phyloP scores from a whole-genome alignment of 37 sponge, comb jelly and placozoan genomes.

The Cladorhizidae sp. region DNA sequence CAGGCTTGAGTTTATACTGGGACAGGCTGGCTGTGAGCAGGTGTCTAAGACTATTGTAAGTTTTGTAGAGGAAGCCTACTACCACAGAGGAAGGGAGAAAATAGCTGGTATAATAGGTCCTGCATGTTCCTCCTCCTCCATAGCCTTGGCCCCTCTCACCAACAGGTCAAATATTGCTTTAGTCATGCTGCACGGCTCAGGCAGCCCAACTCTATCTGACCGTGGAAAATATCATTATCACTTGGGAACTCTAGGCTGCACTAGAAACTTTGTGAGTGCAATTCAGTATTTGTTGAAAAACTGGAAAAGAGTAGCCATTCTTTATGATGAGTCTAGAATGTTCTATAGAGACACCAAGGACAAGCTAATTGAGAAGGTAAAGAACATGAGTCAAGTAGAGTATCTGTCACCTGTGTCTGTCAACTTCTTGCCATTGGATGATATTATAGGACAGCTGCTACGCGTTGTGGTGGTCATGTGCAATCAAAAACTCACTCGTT shows the following conservation, averaged over 20 bases:
- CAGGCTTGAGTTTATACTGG: conserved; percentile 23
- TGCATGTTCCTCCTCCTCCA: conserved; percentile 26
- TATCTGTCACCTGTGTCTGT: not conserved
- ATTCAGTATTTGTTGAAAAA: conserved; percentile 3
- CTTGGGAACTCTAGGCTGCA: conserved; percentile 20
- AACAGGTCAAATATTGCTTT: conserved; percentile 6
- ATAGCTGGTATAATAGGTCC: conserved; percentile 40
- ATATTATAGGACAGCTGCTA: not conserved
- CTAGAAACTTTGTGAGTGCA: not conserved
- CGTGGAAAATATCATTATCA: not conserved
- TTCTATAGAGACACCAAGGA: not conserved
- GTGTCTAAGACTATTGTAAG: not conserved
- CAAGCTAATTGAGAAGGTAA: not conserved
- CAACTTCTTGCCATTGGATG: not conserved
- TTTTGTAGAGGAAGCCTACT: not conserved
- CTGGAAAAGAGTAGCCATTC: conserved; percentile 7
- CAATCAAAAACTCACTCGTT: not conserved
- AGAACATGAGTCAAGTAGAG: not conserved
- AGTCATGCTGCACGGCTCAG: conserved; percentile 23
- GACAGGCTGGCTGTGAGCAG: conserved; percentile 28
- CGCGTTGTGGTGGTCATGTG: conserved; percentile 16
- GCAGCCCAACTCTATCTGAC: conserved; percentile 5
- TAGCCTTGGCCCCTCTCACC: not conserved
- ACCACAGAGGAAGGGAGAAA: not conserved
- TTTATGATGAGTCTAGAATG: conserved; percentile 4